Conservation (phyloP, 2,888 invertebrate species). For the Leptinotarsa juncta region DNA sequence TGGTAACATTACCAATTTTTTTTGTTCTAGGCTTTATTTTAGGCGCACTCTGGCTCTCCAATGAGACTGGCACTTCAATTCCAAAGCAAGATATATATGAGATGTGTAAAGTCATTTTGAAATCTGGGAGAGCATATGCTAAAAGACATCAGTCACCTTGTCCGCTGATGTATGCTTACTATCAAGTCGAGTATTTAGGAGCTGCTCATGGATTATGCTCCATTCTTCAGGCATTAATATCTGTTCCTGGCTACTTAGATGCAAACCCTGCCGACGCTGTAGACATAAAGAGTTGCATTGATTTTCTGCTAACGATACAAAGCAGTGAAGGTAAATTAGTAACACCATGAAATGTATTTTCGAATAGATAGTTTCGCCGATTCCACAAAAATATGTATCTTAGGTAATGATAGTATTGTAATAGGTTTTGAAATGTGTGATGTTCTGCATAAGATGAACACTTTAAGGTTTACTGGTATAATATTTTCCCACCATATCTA, state of each 20-base stretch:
- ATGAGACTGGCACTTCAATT: conserved; percentile 67
- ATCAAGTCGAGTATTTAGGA: conserved; percentile 76
- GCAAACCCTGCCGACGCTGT: conserved; percentile 68
- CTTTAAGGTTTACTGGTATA: too few species aligned
- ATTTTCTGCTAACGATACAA: conserved; percentile 76
- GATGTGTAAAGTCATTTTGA: conserved; percentile 77
- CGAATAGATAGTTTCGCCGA: too few species aligned
- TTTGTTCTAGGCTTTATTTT: conserved; percentile 72
- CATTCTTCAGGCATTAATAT: conserved; percentile 75
- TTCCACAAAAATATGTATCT: too few species aligned
- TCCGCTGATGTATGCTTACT: conserved; percentile 85
- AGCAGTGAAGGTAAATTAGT: conserved; percentile 69
- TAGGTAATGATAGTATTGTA: too few species aligned
- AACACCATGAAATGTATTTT: too few species aligned
- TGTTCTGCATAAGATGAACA: too few species aligned
- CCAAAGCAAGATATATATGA: conserved; percentile 69
- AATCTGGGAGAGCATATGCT: conserved; percentile 79
- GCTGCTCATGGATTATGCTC: conserved; percentile 77
- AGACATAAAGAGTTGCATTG: conserved; percentile 75
- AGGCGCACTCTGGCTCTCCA: conserved; percentile 79
- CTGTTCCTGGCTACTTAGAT: conserved; percentile 70
- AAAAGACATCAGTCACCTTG: conserved; percentile 69
- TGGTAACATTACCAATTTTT: background rate
- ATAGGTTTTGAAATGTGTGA: too few species aligned
- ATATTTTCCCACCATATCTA: too few species aligned